These are phyloP conservation scores for Electrophaes corylata DNA, from an alignment of 2,888 invertebrate species.

Conservation along the genomic window DNA sequence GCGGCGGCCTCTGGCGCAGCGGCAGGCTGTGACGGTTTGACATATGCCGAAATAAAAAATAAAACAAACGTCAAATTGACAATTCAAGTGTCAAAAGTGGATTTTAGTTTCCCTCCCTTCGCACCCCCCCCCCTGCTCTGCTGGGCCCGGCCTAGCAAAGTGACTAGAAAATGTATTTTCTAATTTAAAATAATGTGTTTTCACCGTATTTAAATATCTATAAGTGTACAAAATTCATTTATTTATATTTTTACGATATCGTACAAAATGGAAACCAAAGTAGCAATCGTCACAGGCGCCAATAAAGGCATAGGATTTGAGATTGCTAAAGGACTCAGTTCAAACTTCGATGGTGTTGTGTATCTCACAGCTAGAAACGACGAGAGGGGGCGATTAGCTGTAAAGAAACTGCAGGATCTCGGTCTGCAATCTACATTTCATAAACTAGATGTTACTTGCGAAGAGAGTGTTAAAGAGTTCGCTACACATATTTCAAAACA, in stretches of 20 bases:
- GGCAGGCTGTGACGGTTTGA: too few relatives aligned
- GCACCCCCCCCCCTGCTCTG: not conserved
- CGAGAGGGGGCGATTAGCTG: constrained; percentile 85
- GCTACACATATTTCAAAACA: constrained; percentile 83
- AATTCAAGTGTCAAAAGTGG: constrained; percentile 3
- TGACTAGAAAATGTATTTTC: constrained; percentile 32
- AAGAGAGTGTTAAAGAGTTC: constrained; percentile 85
- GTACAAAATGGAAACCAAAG: constrained; percentile 82
- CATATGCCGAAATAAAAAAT: not conserved
- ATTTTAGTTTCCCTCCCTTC: not conserved
- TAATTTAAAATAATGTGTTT: constrained; percentile 36
- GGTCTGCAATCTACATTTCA: constrained; percentile 86
- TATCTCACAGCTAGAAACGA: constrained; percentile 89
- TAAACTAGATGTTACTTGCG: constrained; percentile 87
- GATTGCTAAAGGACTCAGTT: constrained; percentile 84
- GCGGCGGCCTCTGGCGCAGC: too few relatives aligned
- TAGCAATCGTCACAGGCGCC: constrained; percentile 77
- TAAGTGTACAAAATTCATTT: constrained; percentile 32
- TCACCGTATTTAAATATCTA: constrained; percentile 32
- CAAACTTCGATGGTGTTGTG: constrained; percentile 88
- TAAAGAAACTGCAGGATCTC: constrained; percentile 84
- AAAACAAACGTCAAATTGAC: not conserved
- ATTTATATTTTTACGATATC: constrained; percentile 25
- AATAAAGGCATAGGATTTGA: constrained; percentile 79
- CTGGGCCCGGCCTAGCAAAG: constrained; percentile 31